Conservation (phyloP, 2,797 vertebrate genomes). For the Acipenser ruthenus region DNA sequence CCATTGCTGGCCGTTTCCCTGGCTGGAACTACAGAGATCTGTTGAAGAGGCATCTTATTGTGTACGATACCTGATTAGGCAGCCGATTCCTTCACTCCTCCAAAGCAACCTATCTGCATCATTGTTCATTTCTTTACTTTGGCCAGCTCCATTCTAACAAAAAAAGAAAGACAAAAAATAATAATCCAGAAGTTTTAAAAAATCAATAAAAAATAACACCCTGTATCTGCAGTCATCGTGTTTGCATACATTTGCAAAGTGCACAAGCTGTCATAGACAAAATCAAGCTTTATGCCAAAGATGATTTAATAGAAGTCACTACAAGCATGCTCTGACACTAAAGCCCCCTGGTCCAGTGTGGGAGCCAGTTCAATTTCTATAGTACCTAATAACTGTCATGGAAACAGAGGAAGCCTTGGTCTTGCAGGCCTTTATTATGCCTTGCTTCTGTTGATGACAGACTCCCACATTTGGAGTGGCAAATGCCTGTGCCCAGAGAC, state of each 20-base stretch:
- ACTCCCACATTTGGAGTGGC: conserved; percentile 43
- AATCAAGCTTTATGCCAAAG: conserved; percentile 31
- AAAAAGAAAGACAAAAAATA: conserved; percentile 14
- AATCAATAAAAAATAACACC: conserved; percentile 25
- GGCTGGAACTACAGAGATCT: conserved; percentile 84
- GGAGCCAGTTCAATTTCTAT: conserved; percentile 54
- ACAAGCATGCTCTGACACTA: conserved; percentile 34
- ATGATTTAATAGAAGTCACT: conserved; percentile 36
- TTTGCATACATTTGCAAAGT: conserved; percentile 22
- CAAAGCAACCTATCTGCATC: conserved; percentile 52
- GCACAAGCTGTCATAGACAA: conserved; percentile 18
- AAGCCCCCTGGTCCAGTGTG: conserved; percentile 40
- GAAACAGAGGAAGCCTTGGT: conserved; percentile 59
- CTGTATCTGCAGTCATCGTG: conserved; percentile 24
- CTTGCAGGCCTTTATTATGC: conserved; percentile 52
- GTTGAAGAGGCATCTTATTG: conserved; percentile 82
- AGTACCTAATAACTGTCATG: conserved; percentile 65
- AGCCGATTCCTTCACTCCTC: conserved; percentile 51
- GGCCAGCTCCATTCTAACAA: conserved; percentile 50
- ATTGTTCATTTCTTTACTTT: conserved; percentile 60
- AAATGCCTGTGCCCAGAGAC: conserved; percentile 38
- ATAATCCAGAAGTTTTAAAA: conserved; percentile 26
- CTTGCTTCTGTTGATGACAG: conserved; percentile 37
- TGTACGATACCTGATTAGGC: conserved; percentile 48
- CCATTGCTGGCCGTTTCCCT: conserved; percentile 67